Evolutionary conservation across 2,113 vertebrate genomes (phyloP).

Genomic region (Casuarius casuarius): DNA sequence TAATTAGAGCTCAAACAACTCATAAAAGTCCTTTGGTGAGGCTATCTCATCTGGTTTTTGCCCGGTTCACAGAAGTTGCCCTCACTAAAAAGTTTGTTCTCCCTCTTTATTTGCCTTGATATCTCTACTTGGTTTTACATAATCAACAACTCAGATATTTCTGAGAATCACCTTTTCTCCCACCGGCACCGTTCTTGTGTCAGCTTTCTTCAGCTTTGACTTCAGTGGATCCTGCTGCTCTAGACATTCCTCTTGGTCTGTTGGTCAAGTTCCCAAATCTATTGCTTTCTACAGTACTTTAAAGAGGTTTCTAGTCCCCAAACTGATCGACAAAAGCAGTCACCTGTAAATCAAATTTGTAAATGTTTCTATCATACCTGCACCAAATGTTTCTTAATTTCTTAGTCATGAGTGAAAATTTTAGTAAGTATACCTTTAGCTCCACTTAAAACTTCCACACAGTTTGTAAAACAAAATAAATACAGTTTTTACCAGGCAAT

Average conservation of each 20-base stretch:
- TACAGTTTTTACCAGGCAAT: not conserved
- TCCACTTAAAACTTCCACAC: not conserved
- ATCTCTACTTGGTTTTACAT: not conserved
- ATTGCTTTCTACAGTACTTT: not conserved
- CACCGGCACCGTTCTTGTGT: not conserved
- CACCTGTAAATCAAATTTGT: not conserved
- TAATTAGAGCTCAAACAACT: not conserved
- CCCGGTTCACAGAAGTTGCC: not conserved
- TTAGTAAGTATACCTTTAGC: not conserved
- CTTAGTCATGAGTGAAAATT: not conserved
- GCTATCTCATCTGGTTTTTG: not conserved
- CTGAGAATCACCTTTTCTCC: not conserved
- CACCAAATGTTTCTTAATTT: not conserved
- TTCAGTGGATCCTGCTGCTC: not conserved
- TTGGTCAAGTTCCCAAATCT: not conserved
- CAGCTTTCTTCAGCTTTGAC: not conserved
- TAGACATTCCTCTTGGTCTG: not conserved
- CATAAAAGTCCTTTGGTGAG: not conserved
- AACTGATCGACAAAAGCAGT: not conserved
- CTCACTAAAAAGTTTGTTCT: not conserved
- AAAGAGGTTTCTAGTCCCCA: not conserved
- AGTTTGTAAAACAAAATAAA: not conserved
- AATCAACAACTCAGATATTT: not conserved
- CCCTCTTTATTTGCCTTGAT: not conserved
- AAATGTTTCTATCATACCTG: not conserved